Evolutionary conservation across 1,140 invertebrate genomes (phyloP), one percentile per base, ranked within the genome.

Genomic region (Amphibalanus amphitrite): DNA sequence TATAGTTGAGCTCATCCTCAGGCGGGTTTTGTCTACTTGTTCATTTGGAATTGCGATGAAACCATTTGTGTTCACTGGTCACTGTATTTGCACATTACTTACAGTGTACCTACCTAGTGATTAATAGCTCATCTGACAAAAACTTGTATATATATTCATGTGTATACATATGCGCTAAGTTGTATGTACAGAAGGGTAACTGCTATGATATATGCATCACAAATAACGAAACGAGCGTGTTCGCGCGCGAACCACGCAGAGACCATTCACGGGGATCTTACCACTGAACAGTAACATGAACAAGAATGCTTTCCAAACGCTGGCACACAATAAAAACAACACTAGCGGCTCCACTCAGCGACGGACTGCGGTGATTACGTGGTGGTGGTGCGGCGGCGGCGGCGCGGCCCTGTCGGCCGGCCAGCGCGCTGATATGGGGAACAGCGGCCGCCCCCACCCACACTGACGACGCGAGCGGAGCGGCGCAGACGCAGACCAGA

Each of bases 111-210:
- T 59, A 59, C 13, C 13, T 59, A 59, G 47, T 59, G 47, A 59
- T 59, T 59, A 59, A 23, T 59, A 59, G 10, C 47, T 59, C 47
- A 13, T 23, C 47, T 59, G 47, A 59, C 47, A 59, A 59, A 59
- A 59, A 59, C 13, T 59, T 59, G 47, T 59, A 59, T 59, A 59
- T 59, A 59, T 59, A 59, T 59, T 59, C 47, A 59, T 59, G 47
- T 59, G 20, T 59, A 59, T 59, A 23, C 47, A 59, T 59, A 23
- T 23, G 47, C 47, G 47, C 47, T 59, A 59, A 59, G 47, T 13
- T 59, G 23, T 59, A 59, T 59, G 10, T 59, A 59, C 47, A 59
- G 47, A 13, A 59, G 47, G 47, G 47, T 59, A 20, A 59, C 13
- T 59, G 47, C 13, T 20, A 59, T 59, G 47, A 59, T 59, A 59